Base-by-base conservation (phyloP, 1,140 invertebrate genomes). In the Plutomurus gul region DNA sequence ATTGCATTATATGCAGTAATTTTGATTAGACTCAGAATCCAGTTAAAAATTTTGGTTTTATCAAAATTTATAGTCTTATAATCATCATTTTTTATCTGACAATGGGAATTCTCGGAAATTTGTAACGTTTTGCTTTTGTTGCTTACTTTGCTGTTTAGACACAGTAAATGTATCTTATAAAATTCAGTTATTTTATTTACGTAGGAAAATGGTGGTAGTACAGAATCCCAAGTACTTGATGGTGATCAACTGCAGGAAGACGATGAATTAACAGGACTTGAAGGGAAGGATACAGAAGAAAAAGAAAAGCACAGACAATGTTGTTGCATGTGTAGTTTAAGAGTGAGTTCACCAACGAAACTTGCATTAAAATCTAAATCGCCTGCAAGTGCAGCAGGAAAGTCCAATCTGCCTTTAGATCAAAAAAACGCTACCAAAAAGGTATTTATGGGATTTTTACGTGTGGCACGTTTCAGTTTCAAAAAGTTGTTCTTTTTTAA, bases 291-390 rank as follows among this genome's bases (percentile, higher is more conserved):
- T 72, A 36, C 39, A 39, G 39, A 72, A 0, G 70, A 72, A 72
- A 43, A 72, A 11, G 39, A 72, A 43, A 72, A 43, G 10, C 73
- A 75, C n/a, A 13, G 47, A 37, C 40, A 75, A 37, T 75, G 73
- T 18, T 75, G 73, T 51, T 75, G 73, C 73, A 46, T 75, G 73
- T 75, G 73, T 20, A 22, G 43, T 20, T 47, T 75, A n/a, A 11
- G 73, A 5, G n/a, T 47, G 11, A 36, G 27, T 37, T 33, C 30
- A 33, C 1, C 36, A 27, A 47, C 30, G n/a, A 65, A 65, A 5
- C 25, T 27, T 0, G 36, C 25, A 40, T 22, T 43, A 27, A 71
- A 22, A 40, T 43, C 70, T 43, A 40, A 72, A 39, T 43, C 37
- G n/a, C 36, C 70, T 25, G 13, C 37, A 7, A 22, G 36, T 20